Base-by-base conservation (phyloP, 2,888 invertebrate genomes). In the Plagiodera versicolora region DNA sequence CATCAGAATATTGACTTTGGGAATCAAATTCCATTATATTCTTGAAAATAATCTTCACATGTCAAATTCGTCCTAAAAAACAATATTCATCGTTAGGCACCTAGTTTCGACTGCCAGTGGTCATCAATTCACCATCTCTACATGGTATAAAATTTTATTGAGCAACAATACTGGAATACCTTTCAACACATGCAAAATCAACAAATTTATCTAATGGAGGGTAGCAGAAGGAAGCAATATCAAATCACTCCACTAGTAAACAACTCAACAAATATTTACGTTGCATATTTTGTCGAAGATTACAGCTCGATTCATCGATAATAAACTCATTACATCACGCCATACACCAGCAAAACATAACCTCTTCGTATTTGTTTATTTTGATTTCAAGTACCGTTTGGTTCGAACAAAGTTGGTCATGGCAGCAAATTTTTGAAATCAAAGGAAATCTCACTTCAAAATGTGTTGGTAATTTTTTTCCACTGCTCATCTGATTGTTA, bases 1-100 rank as follows among this genome's bases (percentile, higher is more conserved):
- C 77, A 69, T 76, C 75, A 54, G 76, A 76, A 71, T 74, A 74
- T 64, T 72, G 71, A 68, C 74, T 76, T 66, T 72, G 71, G 66
- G 70, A 70, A 74, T 76, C 76, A 67, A 72, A 70, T 72, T 76
- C 76, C 77, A 77, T 77, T 66, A 68, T 75, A 63, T 16, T 18
- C 11, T 44, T 17, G 53, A 63, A 32, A 56, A 54, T 64, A 50
- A 49, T 55, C 55, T 60, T 65, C 54, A 65, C 66, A 66, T 64
- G 57, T 62, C 63, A 63, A 52, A 54, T 55, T 35, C 24, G 56
- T 60, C 55, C 58, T 61, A 47, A 61, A 64, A 24, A 24, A 24
- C 24, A 24, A 24, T 5, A 24, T 24, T 24, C 24, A n/a, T n/a
- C n/a, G n/a, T n/a, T n/a, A n/a, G n/a, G n/a, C n/a, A n/a, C n/a